Conservation (phyloP, 2,888 invertebrate genomes). For the Drosophila emarginata region DNA sequence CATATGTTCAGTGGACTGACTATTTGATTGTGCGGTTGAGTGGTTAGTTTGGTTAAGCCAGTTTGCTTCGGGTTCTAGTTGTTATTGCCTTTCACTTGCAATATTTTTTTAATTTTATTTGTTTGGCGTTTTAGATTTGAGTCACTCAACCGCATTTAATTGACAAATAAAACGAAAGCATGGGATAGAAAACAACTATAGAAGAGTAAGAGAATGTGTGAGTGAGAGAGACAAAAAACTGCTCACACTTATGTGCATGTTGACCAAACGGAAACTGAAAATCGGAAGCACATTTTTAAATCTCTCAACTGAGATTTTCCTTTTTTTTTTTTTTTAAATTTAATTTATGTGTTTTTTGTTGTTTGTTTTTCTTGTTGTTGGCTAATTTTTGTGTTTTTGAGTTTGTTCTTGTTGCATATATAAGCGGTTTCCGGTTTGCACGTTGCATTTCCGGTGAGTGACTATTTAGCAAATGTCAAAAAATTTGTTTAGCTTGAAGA, state of each 20-base stretch:
- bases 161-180: slow-evolving; percentile 30
- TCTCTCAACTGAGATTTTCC: not conserved
- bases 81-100: slow-evolving; percentile 15
- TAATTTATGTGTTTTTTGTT: not conserved
- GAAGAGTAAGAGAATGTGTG: not conserved
- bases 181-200: not conserved
- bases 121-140: slow-evolving; percentile 29
- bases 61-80: not conserved
- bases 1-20: not conserved
- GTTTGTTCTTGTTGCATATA: slow-evolving; percentile 45
- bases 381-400: slow-evolving; percentile 20
- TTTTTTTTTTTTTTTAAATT: slow-evolving; percentile 2
- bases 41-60: slow-evolving; percentile 23
- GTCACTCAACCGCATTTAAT: slow-evolving; percentile 27
- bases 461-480: slow-evolving; percentile 33
- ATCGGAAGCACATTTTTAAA: slow-evolving; percentile 2
- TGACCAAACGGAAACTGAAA: not conserved
- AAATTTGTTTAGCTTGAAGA: not conserved
- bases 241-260: not conserved
- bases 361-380: slow-evolving; percentile 24
- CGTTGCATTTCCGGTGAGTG: slow-evolving; percentile 66
- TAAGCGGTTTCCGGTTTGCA: slow-evolving; percentile 72
- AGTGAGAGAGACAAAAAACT: not conserved
- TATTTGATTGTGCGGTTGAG: slow-evolving; percentile 1
- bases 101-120: slow-evolving; percentile 49